phyloP scores from a whole-genome alignment of 2,888 invertebrate species.

The Nomada ferruginata region DNA sequence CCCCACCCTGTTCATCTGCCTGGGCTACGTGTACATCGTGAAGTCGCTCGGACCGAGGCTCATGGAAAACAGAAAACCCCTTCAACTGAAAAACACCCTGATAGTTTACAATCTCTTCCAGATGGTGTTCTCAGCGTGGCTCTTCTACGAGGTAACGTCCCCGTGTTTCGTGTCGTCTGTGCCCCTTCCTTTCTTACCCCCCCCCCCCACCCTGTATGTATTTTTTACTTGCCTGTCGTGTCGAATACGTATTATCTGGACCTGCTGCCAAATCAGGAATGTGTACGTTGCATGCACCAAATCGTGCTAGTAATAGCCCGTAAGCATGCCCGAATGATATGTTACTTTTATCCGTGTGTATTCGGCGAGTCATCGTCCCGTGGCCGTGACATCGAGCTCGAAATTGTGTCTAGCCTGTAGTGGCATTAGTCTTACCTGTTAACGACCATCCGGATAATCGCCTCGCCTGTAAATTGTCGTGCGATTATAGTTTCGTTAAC shows the following conservation, averaged over 20 bases:
- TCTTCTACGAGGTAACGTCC: constrained; percentile 93
- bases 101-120: constrained; percentile 94
- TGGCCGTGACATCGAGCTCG: no score
- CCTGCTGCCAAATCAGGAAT: not conserved
- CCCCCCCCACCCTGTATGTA: not conserved
- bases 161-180: not conserved
- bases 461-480: no score
- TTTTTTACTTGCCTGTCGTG: not conserved
- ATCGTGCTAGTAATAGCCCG: not conserved
- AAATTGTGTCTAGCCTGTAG: no score
- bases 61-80: constrained; percentile 96
- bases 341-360: not conserved
- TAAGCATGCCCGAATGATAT: not conserved
- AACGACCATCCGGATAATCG: no score
- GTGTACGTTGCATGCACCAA: constrained; percentile 23
- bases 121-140: constrained; percentile 95
- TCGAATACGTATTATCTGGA: not conserved
- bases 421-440: no score
- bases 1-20: constrained; percentile 95
- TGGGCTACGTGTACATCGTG: constrained; percentile 95
- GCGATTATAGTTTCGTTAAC: no score
- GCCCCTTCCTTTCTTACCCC: not conserved
- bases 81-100: constrained; percentile 91
- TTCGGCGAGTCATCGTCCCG: no score
- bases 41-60: constrained; percentile 94